Evolutionary conservation across 2,797 vertebrate species (phyloP).

Genomic region (Manis crassicaudata): DNA sequence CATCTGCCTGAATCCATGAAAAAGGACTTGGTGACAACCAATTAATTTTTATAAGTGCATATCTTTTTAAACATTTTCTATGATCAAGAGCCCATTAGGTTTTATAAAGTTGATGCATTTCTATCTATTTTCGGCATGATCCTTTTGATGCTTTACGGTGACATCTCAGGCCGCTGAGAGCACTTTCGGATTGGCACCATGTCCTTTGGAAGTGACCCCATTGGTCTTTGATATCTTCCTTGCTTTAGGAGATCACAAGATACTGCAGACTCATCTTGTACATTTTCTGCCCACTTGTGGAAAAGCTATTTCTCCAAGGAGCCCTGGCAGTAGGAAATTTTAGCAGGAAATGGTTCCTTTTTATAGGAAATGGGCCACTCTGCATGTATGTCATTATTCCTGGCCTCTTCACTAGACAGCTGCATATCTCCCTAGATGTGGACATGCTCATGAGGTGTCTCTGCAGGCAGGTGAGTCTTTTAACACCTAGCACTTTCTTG

Average conservation of each 20-base stretch:
- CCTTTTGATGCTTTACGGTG: neutral
- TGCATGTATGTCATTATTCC: neutral
- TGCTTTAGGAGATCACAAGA: neutral
- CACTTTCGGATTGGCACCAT: neutral
- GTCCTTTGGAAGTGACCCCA: neutral
- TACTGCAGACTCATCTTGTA: neutral
- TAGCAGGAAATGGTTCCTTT: neutral
- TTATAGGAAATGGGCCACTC: neutral
- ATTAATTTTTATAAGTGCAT: neutral
- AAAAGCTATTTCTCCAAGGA: neutral
- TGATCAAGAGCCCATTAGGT: neutral
- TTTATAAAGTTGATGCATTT: neutral
- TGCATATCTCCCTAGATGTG: neutral
- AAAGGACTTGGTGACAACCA: neutral
- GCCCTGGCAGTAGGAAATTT: neutral
- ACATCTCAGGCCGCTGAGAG: neutral
- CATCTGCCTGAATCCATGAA: neutral
- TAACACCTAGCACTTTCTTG: neutral
- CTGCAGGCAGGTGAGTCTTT: neutral
- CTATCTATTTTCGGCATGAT: neutral
- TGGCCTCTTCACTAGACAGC: neutral
- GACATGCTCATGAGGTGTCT: neutral
- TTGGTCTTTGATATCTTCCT: conserved; percentile 1
- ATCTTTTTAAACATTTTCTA: neutral
- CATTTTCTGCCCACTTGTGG: neutral